Evolutionary conservation across 1,140 invertebrate genomes (phyloP).

Genomic region (Meloidogyne chitwoodi): DNA sequence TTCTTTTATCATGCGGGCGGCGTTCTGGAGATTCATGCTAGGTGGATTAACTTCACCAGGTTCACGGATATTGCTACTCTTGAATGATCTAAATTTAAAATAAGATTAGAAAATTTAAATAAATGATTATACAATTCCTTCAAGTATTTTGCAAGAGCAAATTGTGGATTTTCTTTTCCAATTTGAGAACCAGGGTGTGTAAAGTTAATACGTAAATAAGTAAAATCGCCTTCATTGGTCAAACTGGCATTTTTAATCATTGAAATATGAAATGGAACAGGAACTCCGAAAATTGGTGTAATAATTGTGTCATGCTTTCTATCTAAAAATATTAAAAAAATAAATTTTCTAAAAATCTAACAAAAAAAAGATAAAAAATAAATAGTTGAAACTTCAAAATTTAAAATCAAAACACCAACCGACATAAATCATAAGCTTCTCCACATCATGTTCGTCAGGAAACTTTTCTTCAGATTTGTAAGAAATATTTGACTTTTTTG

Average conservation of each 20-base stretch:
- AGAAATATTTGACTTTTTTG: slow-evolving; percentile 83
- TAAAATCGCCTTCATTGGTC: slow-evolving; percentile 86
- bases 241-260: slow-evolving; percentile 73
- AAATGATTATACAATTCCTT: slow-evolving; percentile 81
- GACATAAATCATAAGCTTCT: slow-evolving; percentile 88
- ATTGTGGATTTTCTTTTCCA: slow-evolving; percentile 82
- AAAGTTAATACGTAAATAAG: slow-evolving; percentile 96
- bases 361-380: background rate
- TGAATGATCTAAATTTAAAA: slow-evolving; percentile 75
- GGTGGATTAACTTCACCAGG: slow-evolving; percentile 90
- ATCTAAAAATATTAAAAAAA: slow-evolving; percentile 67
- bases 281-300: slow-evolving; percentile 86
- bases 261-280: slow-evolving; percentile 95
- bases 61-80: slow-evolving; percentile 94
- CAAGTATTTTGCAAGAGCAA: slow-evolving; percentile 89
- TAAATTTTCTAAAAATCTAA: background rate
- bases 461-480: slow-evolving; percentile 87
- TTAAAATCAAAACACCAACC: slow-evolving; percentile 64
- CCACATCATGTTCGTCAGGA: slow-evolving; percentile 90
- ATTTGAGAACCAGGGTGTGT: slow-evolving; percentile 91
- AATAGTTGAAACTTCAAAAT: background rate
- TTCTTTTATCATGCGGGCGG: slow-evolving; percentile 94
- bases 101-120: background rate
- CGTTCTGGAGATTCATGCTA: slow-evolving; percentile 90
- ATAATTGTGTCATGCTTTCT: slow-evolving; percentile 96